Conservation (phyloP, 2,113 vertebrate species). For the Campylomormyrus tamandua region DNA sequence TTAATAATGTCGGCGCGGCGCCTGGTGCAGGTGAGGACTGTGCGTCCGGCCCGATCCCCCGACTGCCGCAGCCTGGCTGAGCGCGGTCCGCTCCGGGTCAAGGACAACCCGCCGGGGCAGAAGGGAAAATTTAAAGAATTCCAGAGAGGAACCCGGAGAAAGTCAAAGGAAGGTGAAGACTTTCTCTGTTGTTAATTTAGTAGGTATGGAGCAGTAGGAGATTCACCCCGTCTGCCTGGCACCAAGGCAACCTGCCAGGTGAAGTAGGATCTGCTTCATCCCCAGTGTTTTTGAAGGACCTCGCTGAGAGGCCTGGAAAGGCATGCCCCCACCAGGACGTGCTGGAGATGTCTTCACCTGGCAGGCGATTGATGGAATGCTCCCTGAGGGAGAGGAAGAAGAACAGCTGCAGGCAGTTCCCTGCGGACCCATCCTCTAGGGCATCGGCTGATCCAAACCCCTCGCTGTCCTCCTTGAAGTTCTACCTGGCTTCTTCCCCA, state of each 20-base stretch:
- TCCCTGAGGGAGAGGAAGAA: conserved; percentile 35
- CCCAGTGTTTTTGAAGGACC: background rate
- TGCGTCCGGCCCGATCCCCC: background rate
- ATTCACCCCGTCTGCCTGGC: background rate
- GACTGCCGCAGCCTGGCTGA: conserved; percentile 10
- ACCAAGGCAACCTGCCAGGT: background rate
- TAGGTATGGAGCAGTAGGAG: background rate
- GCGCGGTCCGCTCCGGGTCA: background rate
- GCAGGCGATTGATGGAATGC: background rate
- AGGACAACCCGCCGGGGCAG: conserved; percentile 10
- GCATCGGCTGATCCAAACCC: background rate
- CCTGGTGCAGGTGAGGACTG: background rate
- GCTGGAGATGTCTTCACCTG: background rate
- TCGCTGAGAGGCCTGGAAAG: background rate
- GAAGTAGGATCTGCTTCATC: background rate
- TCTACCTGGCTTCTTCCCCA: background rate
- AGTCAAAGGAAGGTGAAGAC: conserved; percentile 10
- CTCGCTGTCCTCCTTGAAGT: background rate
- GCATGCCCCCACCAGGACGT: background rate
- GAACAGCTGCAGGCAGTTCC: background rate
- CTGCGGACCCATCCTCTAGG: background rate
- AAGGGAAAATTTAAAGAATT: conserved; percentile 6
- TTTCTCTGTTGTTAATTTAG: background rate
- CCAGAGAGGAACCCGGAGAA: background rate
- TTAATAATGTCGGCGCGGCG: background rate